Evolutionary conservation across 2,888 invertebrate species (phyloP).

Genomic region (Scaeva pyrastri): DNA sequence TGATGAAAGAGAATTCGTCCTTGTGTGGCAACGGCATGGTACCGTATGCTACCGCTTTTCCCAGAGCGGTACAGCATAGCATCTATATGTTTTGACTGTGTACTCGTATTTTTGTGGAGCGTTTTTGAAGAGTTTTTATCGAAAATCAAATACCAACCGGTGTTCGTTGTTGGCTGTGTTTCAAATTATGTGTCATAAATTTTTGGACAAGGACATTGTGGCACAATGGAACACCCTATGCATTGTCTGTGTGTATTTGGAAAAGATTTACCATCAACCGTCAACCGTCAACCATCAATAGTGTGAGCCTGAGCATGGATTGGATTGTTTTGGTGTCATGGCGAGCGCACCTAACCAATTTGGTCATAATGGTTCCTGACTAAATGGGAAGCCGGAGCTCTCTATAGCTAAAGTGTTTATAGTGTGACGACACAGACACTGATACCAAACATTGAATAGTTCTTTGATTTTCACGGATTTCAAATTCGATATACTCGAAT

Average conservation of each 20-base stretch:
- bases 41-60: slow-evolving; percentile 46
- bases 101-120: too few species aligned
- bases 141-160: slow-evolving; percentile 18
- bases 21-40: slow-evolving; percentile 49
- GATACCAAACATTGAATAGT: slow-evolving; percentile 63
- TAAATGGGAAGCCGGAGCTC: slow-evolving; percentile 58
- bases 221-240: slow-evolving; percentile 56
- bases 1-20: slow-evolving; percentile 52
- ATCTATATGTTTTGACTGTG: too few species aligned
- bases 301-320: too few species aligned
- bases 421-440: slow-evolving; percentile 70
- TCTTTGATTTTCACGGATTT: slow-evolving; percentile 63
- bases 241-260: slow-evolving; percentile 45
- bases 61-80: slow-evolving; percentile 10
- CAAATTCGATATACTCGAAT: slow-evolving; percentile 27
- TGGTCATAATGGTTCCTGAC: slow-evolving; percentile 42
- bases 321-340: slow-evolving; percentile 47
- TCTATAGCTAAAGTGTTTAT: slow-evolving; percentile 63
- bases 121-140: slow-evolving; percentile 20
- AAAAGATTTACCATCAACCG: slow-evolving; percentile 59
- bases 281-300: slow-evolving; percentile 8
- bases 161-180: slow-evolving; percentile 25
- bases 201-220: slow-evolving; percentile 71
- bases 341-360: slow-evolving; percentile 67
- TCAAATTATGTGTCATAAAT: slow-evolving; percentile 67